A percentile compares a stretch with the other conserved stretches of the same genome.
phyloP scores from a whole-genome alignment of 2,113 vertebrate species.

The Engraulis encrasicolus region DNA sequence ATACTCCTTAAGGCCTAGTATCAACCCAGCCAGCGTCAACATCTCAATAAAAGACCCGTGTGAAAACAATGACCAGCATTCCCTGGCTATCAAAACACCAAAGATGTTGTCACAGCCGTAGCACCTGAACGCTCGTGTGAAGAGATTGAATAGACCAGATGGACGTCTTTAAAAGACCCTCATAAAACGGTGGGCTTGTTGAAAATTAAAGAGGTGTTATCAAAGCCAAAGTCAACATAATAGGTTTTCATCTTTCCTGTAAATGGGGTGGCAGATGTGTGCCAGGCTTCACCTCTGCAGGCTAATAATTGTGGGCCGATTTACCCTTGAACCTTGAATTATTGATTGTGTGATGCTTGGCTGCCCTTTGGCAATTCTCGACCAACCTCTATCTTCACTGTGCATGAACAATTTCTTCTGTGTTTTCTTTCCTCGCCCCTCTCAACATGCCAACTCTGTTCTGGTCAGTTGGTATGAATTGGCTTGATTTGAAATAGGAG shows the following conservation, averaged over 20 bases:
- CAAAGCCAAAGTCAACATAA: background rate
- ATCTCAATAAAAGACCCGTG: background rate
- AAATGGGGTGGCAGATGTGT: background rate
- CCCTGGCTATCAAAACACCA: background rate
- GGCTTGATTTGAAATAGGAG: background rate
- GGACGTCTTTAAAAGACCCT: background rate
- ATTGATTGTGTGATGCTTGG: conserved; percentile 13
- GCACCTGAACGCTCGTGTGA: background rate
- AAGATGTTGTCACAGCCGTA: background rate
- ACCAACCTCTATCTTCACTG: background rate
- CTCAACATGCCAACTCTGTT: background rate
- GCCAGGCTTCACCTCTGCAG: background rate
- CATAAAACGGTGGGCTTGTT: background rate
- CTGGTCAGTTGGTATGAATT: background rate
- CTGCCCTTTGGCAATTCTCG: background rate
- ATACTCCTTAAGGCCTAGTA: background rate
- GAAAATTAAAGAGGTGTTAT: background rate
- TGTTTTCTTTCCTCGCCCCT: background rate
- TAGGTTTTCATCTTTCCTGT: background rate
- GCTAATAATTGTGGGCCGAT: background rate
- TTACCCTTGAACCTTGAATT: background rate
- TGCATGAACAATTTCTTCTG: background rate
- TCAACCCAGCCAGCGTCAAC: background rate
- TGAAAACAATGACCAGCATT: background rate
- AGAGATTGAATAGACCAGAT: background rate